Base-by-base conservation (phyloP, 2,113 vertebrate genomes). In the Prunella fulvescens region DNA sequence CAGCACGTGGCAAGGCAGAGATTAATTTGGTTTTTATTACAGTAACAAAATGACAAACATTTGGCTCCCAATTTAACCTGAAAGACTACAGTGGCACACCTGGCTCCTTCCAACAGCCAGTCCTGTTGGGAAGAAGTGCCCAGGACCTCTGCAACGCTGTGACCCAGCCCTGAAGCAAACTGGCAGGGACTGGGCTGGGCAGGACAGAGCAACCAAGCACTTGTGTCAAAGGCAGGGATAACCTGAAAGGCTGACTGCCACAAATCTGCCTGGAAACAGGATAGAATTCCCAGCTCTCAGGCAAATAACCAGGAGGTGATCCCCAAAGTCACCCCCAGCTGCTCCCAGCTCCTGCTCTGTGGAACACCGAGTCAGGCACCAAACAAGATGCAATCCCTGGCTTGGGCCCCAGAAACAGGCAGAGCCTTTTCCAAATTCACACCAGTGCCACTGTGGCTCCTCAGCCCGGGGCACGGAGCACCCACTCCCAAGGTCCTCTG, bases 381-480 rank as follows among this genome's bases (percentile, higher is more conserved):
- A 22, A 50, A 42, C 0, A 0, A 70, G 74, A 35, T 9, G 24
- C 1, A 19, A 45, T 6, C 45, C 40, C 64, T 12, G 31, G 8
- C 40, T 15, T 9, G 28, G 47, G 40, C 51, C 45, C 0, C 3
- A 62, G 64, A 1, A 28, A 42, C 39, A n/a, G 15, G 29, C 20
- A 77, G 37, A 86, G 37, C 19, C 25, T 14, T 16, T 15, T 15
- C 70, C 83, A 64, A 39, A 72, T 3, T 22, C 71, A 29, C 44
- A 29, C 12, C 47, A 33, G 10, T 0, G 29, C n/a, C 47, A 33
- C 26, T 2, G 16, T 1, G n/a, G 61, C 58, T 77, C 50, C 80
- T 61, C 58, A 28, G 11, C 14, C 37, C 40, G 37, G 58, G 31
- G 33, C 3, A n/a, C 3, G 0, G 14, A 66, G 64, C 10, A 29